These are phyloP conservation scores for Micronycteris hirsuta DNA, from an alignment of 2,113 vertebrate species.

Conservation along the genomic window DNA sequence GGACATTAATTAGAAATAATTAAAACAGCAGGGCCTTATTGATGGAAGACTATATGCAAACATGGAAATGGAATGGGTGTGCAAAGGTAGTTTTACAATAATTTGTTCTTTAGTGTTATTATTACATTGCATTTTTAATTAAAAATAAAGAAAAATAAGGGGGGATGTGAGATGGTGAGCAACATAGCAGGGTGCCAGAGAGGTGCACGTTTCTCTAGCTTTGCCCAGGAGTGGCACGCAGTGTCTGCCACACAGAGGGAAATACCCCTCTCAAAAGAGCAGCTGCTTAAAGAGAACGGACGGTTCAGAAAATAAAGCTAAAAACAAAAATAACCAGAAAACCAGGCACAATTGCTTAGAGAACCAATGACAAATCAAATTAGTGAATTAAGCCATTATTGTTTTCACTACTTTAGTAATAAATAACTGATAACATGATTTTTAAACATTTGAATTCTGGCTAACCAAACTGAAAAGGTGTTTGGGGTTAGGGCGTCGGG, in stretches of 20 bases:
- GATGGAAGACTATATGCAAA: not conserved
- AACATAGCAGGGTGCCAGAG: not conserved
- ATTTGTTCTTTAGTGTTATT: not conserved
- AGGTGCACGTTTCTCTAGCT: not conserved
- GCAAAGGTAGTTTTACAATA: not conserved
- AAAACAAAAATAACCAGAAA: not conserved
- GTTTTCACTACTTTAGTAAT: conserved; percentile 32
- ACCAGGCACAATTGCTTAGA: not conserved
- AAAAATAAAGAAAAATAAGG: conserved; percentile 14
- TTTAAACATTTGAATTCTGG: conserved; percentile 25
- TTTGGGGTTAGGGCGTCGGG: not conserved
- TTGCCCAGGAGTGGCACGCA: not conserved
- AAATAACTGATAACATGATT: not conserved
- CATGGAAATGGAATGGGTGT: not conserved
- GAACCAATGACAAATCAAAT: not conserved
- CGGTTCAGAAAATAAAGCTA: not conserved
- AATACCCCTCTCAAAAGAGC: not conserved
- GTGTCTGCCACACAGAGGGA: not conserved
- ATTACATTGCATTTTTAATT: not conserved
- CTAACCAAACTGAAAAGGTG: not conserved
- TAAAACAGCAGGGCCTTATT: not conserved
- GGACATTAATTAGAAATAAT: not conserved
- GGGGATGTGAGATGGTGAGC: not conserved
- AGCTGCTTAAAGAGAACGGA: not conserved
- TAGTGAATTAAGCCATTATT: not conserved